Percentiles rank a stretch among this genome's conserved stretches.
Evolutionary conservation across 2,888 invertebrate species (phyloP).

Genomic region (Napeogenes sylphis): DNA sequence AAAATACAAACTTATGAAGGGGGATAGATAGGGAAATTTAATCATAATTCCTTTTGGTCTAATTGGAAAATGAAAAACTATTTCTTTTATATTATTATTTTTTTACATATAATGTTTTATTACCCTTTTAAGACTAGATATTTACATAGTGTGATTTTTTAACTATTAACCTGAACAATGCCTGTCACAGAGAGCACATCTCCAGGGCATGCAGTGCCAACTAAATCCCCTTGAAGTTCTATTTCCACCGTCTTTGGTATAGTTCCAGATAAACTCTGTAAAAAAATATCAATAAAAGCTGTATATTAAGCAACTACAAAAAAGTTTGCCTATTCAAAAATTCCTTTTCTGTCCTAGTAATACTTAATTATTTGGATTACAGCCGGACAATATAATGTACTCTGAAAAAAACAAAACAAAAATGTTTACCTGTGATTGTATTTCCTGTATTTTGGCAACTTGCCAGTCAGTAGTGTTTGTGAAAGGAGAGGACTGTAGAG

Average conservation of each 20-base stretch:
- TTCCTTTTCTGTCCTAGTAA: no score
- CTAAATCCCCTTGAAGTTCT: conserved; percentile 89
- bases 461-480: conserved; percentile 89
- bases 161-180: conserved; percentile 82
- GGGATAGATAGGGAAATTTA: no score
- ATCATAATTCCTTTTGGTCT: no score
- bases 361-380: no score
- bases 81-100: no score
- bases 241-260: conserved; percentile 90
- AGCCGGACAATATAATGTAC: not conserved
- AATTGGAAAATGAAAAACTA: no score
- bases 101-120: no score
- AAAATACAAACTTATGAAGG: no score
- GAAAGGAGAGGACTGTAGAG: conserved; percentile 80
- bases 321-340: no score
- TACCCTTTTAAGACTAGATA: not conserved
- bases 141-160: conserved; percentile 5
- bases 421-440: conserved; percentile 80
- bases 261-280: conserved; percentile 81
- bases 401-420: not conserved
- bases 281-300: conserved; percentile 7
- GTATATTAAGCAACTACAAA: no score
- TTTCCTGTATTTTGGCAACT: conserved; percentile 89
- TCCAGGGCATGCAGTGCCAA: conserved; percentile 90
- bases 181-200: conserved; percentile 93